Base-by-base conservation (phyloP, 2,888 invertebrate genomes). In the Melanchra persicariae region DNA sequence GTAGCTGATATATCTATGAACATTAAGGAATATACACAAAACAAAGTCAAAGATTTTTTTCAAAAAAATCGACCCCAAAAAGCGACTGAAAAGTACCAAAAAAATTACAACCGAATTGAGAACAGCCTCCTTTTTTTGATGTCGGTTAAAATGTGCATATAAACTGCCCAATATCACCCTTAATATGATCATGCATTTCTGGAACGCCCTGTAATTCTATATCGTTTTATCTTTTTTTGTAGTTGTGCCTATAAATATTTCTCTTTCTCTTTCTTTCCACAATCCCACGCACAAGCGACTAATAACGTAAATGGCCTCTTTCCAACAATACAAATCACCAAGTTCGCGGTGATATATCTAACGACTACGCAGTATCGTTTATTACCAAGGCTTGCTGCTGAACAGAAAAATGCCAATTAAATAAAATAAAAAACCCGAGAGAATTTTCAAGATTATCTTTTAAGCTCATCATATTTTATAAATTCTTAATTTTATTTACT, bases 271-370 rank as follows among this genome's bases (percentile, higher is more conserved):
- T 55, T 26, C 17, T n/a, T 45, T 37, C 26, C 12, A 12, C 30
- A 12, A 26, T 22, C n/a, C 71, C 30, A 26, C 49, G 12, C 30
- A 34, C 49, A 43, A 10, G 17, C 49, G 40, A 34, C 40, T 43
- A 60, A 72, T 72, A 70, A 70, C 70, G 24, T 60, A 19, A 51
- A 71, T 70, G 59, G 71, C n/a, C 17, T 70, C 30, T 30, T 34
- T 49, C 30, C 17, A 40, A 71, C 49, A 71, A 71, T 34, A 70
- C 17, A 70, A 71, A 51, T 59, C 40, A 51, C 40, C 24, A 34
- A 17, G 3, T n/a, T 54, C n/a, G 49, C 59, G 10, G 34, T 70
- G 43, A 60, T 60, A 34, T 72, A 70, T 60, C 19, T 51, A 70
- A 72, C 24, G 34, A 51, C 24, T 51, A 9, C 60, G 72, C 10